phyloP scores from a whole-genome alignment of 30 jellyfish, hydroid and myxozoan species.

The Catostylus mosaicus region DNA sequence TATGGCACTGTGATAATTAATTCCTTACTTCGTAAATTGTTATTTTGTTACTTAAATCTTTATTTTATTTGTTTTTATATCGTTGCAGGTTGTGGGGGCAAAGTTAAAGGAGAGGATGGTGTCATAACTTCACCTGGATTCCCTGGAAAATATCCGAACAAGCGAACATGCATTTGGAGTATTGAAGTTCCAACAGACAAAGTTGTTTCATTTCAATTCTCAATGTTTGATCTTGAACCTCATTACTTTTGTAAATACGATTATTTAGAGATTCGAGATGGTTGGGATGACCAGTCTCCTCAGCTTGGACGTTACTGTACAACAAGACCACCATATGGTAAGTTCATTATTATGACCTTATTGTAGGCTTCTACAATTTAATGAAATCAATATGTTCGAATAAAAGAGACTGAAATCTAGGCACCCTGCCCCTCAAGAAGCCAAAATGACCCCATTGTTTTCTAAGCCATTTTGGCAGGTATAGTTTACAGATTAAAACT shows the following conservation, averaged over 20 bases:
- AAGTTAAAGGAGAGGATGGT: constrained; percentile 60
- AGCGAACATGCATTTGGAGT: constrained; percentile 90
- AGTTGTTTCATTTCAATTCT: constrained; percentile 68
- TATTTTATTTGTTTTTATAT: too few species aligned
- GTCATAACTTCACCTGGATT: constrained; percentile 76
- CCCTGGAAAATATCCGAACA: constrained; percentile 86
- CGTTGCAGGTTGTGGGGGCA: constrained; percentile 88
- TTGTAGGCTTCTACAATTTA: too few species aligned
- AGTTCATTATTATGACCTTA: too few species aligned
- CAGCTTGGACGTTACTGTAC: constrained; percentile 93
- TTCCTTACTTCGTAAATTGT: too few species aligned
- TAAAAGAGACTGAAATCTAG: too few species aligned
- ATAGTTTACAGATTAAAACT: too few species aligned
- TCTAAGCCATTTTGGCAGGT: too few species aligned
- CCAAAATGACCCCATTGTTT: too few species aligned
- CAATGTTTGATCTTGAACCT: constrained; percentile 75
- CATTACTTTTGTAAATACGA: constrained; percentile 88
- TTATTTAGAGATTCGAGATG: constrained; percentile 92
- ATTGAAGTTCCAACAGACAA: constrained; percentile 82
- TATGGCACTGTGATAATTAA: too few species aligned
- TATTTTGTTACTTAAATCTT: too few species aligned
- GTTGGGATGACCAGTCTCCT: constrained; percentile 84
- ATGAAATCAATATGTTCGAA: too few species aligned
- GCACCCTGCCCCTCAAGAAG: too few species aligned
- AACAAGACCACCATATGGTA: constrained; percentile 83